Percentiles rank a stretch among this genome's conserved stretches.
Conservation (phyloP, 2,113 vertebrate species). For the Tympanuchus pallidicinctus region DNA sequence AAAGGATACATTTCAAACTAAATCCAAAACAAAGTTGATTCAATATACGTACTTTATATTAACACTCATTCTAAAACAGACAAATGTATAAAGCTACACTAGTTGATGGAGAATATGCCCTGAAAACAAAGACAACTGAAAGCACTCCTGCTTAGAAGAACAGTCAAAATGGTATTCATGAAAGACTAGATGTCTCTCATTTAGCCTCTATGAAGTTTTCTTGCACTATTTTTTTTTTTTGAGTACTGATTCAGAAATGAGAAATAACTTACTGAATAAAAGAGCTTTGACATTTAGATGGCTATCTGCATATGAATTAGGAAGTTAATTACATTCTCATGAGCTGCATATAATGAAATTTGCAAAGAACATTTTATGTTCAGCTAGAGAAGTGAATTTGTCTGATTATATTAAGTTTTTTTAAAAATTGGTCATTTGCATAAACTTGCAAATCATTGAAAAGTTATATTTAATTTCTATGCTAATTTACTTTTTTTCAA, state of each 20-base stretch:
- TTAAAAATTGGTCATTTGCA: not conserved
- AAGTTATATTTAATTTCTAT: not conserved
- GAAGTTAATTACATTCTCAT: slow-evolving; percentile 54
- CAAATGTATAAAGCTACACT: not conserved
- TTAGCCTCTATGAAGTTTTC: not conserved
- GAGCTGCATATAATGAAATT: slow-evolving; percentile 30
- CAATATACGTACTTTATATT: not conserved
- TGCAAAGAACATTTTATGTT: slow-evolving; percentile 15
- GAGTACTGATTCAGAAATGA: slow-evolving; percentile 26
- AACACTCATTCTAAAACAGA: not conserved
- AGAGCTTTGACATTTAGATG: slow-evolving; percentile 56
- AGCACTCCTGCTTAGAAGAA: not conserved
- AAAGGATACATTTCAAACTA: not conserved
- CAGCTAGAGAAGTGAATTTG: not conserved
- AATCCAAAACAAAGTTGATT: not conserved
- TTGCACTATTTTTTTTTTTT: not conserved
- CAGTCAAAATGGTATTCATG: not conserved
- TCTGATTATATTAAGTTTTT: not conserved
- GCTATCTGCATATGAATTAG: slow-evolving; percentile 58
- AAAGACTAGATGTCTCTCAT: not conserved
- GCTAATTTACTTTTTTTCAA: not conserved
- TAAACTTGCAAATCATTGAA: not conserved
- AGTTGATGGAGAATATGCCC: not conserved
- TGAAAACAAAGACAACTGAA: not conserved
- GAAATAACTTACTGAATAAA: slow-evolving; percentile 48